Evolutionary conservation across 2,113 vertebrate genomes (phyloP).

Genomic region (Pipra filicauda): DNA sequence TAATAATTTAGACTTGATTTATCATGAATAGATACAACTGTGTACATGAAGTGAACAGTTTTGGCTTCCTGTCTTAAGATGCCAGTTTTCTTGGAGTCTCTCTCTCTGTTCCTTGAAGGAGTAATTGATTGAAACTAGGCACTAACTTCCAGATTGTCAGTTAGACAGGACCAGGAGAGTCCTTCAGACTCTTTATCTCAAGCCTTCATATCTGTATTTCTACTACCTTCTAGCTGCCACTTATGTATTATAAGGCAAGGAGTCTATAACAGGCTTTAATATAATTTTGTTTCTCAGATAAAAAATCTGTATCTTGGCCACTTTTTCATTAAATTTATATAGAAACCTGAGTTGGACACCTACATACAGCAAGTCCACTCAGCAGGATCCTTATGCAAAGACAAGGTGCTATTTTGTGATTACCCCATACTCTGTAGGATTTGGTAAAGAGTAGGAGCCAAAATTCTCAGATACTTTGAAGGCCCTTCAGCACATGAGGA

Average conservation of each 20-base stretch:
- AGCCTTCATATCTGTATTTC: background rate
- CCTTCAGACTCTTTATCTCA: background rate
- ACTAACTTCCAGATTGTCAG: background rate
- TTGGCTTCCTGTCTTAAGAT: background rate
- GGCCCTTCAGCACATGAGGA: background rate
- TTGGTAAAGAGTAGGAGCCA: background rate
- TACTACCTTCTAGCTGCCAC: background rate
- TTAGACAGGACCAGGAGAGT: background rate
- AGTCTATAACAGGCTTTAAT: background rate
- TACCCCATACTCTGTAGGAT: background rate
- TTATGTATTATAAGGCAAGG: background rate
- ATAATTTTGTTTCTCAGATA: background rate
- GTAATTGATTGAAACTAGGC: background rate
- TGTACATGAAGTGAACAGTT: background rate
- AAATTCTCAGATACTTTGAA: background rate
- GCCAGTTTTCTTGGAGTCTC: background rate
- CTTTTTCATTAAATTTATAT: background rate
- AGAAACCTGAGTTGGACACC: background rate
- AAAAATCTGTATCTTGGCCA: background rate
- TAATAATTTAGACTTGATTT: background rate
- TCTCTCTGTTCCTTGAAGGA: background rate
- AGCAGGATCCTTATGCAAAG: background rate
- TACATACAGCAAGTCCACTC: background rate
- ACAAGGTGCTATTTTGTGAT: background rate
- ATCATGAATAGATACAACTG: background rate